Conservation (phyloP, 2,888 invertebrate genomes). For the Ichneumoninae sp. region DNA sequence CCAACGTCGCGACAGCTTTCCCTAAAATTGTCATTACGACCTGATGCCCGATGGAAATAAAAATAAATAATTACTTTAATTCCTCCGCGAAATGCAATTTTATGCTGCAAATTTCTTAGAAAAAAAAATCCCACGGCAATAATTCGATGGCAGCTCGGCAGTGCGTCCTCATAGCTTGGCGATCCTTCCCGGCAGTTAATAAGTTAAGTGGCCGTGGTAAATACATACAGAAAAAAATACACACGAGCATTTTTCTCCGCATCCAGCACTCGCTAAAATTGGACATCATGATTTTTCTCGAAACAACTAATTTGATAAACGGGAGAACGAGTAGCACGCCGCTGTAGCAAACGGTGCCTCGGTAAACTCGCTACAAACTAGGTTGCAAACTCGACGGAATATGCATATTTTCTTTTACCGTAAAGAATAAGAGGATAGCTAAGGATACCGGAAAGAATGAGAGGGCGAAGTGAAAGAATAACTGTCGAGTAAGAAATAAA, state of each 20-base stretch:
- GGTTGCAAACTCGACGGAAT: neutral
- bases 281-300: neutral
- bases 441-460: too few species aligned
- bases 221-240: neutral
- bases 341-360: neutral
- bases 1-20: neutral
- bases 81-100: neutral
- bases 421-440: neutral
- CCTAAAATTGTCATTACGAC: neutral
- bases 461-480: slow-evolving; percentile 15
- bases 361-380: neutral
- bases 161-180: neutral
- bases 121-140: neutral
- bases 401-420: slow-evolving; percentile 9
- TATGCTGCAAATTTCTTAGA: neutral
- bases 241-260: neutral
- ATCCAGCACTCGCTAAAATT: neutral
- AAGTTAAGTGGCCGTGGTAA: neutral
- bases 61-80: neutral
- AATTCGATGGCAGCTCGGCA: neutral
- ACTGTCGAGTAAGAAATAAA: slow-evolving; percentile 24
- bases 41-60: neutral
- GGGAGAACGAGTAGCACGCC: neutral
- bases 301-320: neutral
- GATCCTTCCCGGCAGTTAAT: neutral